Conservation (phyloP, 2,888 invertebrate species). For the Patella caerulea region DNA sequence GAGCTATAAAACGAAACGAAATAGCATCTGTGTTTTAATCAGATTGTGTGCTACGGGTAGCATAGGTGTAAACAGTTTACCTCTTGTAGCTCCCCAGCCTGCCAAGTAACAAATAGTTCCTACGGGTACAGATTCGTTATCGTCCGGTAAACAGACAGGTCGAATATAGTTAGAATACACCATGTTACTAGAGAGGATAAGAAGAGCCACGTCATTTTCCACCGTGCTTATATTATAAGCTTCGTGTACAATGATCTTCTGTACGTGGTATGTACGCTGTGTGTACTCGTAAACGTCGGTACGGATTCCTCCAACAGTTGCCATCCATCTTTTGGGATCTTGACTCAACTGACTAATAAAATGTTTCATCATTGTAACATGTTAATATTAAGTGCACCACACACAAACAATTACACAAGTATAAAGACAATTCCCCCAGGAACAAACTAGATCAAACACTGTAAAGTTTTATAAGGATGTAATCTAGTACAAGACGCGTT, state of each 20-base stretch:
- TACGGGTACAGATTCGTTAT: conserved; percentile 68
- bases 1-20: not conserved
- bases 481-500: no score
- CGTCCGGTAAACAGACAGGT: conserved; percentile 88
- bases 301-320: conserved; percentile 47
- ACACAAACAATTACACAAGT: no score
- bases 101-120: conserved; percentile 83
- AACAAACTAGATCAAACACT: no score
- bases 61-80: conserved; percentile 29
- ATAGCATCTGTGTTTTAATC: no score
- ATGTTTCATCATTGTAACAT: no score
- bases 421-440: no score
- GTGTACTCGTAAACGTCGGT: conserved; percentile 31
- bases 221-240: conserved; percentile 80
- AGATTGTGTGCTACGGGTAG: no score
- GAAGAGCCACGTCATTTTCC: conserved; percentile 90
- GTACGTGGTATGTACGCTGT: conserved; percentile 21
- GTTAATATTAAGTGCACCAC: no score
- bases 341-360: conserved; percentile 31
- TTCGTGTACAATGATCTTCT: conserved; percentile 78
- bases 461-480: no score
- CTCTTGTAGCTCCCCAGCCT: conserved; percentile 82
- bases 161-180: conserved; percentile 90
- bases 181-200: conserved; percentile 86
- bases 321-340: conserved; percentile 43